Evolutionary conservation across 2,888 invertebrate genomes (phyloP).

Genomic region (Ochropacha duplaris): DNA sequence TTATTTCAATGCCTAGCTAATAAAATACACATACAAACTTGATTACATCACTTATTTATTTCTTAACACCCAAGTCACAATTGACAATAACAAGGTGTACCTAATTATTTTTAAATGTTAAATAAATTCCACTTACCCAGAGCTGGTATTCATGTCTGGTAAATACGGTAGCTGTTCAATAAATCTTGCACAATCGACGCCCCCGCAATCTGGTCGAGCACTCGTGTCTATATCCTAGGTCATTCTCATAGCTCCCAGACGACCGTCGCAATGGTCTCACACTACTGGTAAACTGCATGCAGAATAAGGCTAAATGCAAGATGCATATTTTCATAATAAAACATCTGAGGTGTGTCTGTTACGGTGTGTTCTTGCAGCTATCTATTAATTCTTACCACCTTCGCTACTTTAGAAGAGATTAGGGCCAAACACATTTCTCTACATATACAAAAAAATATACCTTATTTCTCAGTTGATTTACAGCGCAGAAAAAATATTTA

Average conservation of each 20-base stretch:
- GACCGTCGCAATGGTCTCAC: no score
- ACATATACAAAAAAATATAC: no score
- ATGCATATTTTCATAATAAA: no score
- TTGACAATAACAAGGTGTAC: conserved; percentile 23
- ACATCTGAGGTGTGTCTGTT: no score
- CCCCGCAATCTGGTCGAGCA: conserved; percentile 38
- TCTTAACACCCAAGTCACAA: not conserved
- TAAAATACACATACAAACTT: not conserved
- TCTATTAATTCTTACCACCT: no score
- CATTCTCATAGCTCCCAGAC: not conserved
- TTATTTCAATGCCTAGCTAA: not conserved
- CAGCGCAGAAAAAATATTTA: no score
- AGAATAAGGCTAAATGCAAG: not conserved
- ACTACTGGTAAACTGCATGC: not conserved
- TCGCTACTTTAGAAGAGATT: no score
- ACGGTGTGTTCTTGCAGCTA: no score
- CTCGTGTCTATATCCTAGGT: conserved; percentile 3
- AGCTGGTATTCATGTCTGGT: conserved; percentile 35
- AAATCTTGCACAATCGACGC: conserved; percentile 64
- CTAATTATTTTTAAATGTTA: conserved; percentile 51
- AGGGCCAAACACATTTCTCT: no score
- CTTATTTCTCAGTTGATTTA: no score
- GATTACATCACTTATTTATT: not conserved
- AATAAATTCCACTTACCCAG: conserved; percentile 55
- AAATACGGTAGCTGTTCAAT: conserved; percentile 65